phyloP scores from a whole-genome alignment of 2,888 invertebrate species.

The Nymphalis c-album region DNA sequence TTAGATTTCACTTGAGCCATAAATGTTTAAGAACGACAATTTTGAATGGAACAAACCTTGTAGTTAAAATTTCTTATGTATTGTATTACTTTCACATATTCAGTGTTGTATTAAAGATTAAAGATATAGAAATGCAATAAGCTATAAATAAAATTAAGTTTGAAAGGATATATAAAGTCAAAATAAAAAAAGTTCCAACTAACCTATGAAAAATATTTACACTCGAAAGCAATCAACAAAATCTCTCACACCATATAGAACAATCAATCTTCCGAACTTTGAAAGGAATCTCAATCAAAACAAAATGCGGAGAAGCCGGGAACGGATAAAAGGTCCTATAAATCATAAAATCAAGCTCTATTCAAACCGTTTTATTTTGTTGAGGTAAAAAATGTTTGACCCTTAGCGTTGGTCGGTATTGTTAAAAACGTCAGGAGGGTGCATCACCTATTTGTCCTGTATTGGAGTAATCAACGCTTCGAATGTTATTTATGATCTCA shows the following conservation, averaged over 20 bases:
- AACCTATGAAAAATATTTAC: conserved; percentile 69
- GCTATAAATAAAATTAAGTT: neutral
- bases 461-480: conserved; percentile 69
- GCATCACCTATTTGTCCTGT: conserved; percentile 75
- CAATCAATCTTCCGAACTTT: conserved; percentile 77
- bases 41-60: neutral
- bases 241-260: conserved; percentile 75
- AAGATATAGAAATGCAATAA: too few relatives aligned
- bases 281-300: conserved; percentile 80
- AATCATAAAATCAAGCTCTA: conserved; percentile 80
- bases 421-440: conserved; percentile 62
- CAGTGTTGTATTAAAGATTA: too few relatives aligned
- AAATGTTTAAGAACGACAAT: conserved; percentile 8
- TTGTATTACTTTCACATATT: too few relatives aligned
- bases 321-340: conserved; percentile 76
- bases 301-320: conserved; percentile 73
- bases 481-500: conserved; percentile 73
- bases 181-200: conserved; percentile 29
- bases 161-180: neutral
- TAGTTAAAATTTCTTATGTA: neutral
- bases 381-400: conserved; percentile 68
- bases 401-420: conserved; percentile 60
- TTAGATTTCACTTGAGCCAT: conserved; percentile 27
- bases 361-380: conserved; percentile 74
- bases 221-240: conserved; percentile 69